Conservation (phyloP, 2,888 invertebrate genomes). For the Charanyca ferruginea region DNA sequence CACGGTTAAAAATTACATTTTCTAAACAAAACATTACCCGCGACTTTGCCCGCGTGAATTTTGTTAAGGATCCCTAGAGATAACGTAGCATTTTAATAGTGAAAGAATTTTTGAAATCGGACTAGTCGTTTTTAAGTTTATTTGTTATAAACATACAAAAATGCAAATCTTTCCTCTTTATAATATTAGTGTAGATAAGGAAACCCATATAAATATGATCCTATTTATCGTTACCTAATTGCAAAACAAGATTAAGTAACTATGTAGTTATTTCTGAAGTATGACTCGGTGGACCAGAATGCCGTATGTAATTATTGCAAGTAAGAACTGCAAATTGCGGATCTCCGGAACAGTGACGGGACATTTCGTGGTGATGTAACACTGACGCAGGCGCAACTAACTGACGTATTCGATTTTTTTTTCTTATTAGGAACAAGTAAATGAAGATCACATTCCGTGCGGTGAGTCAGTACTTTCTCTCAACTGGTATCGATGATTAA, state of each 20-base stretch:
- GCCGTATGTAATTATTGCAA: slow-evolving; percentile 53
- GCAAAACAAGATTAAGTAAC: slow-evolving; percentile 7
- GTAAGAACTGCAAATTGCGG: slow-evolving; percentile 52
- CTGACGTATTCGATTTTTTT: slow-evolving; percentile 76
- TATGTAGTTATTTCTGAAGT: slow-evolving; percentile 17
- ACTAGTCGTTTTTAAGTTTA: too few relatives aligned
- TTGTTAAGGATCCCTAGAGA: too few relatives aligned
- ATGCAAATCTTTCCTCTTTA: too few relatives aligned
- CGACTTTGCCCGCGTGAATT: too few relatives aligned
- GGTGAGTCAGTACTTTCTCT: slow-evolving; percentile 65
- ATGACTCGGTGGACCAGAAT: slow-evolving; percentile 49
- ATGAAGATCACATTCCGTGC: slow-evolving; percentile 75
- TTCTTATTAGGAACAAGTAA: slow-evolving; percentile 72
- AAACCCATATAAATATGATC: slow-evolving; percentile 17
- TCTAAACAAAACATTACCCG: too few relatives aligned
- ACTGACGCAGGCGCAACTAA: slow-evolving; percentile 74
- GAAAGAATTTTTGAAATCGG: too few relatives aligned
- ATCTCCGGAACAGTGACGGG: slow-evolving; percentile 63
- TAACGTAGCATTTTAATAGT: too few relatives aligned
- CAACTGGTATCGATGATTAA: slow-evolving; percentile 54
- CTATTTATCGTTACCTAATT: slow-evolving; percentile 23
- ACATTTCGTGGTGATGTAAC: slow-evolving; percentile 75
- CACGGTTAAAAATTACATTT: too few relatives aligned
- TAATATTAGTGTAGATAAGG: too few relatives aligned
- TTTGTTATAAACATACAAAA: too few relatives aligned